Evolutionary conservation across 2,113 vertebrate genomes (phyloP).

Genomic region (Lates calcarifer): DNA sequence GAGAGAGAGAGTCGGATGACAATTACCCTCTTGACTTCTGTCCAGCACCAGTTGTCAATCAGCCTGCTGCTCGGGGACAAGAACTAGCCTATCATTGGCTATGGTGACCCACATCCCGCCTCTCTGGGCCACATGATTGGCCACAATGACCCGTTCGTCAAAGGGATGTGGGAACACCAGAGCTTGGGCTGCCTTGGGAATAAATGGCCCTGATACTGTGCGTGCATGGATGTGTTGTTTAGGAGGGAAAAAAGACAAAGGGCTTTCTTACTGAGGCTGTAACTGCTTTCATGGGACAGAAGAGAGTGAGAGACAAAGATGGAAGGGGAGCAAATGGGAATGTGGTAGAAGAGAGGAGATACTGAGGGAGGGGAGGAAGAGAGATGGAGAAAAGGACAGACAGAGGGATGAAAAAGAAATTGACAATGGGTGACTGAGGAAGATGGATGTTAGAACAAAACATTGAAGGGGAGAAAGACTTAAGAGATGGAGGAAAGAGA

Average conservation of each 20-base stretch:
- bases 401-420: constrained; percentile 12
- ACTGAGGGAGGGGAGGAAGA: not conserved
- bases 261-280: constrained; percentile 56
- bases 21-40: constrained; percentile 80
- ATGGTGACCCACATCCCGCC: constrained; percentile 73
- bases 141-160: constrained; percentile 79
- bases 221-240: constrained; percentile 70
- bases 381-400: not conserved
- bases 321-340: constrained; percentile 16
- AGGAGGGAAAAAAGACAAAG: constrained; percentile 69
- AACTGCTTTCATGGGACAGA: constrained; percentile 56
- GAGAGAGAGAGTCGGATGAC: constrained; percentile 67
- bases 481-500: not conserved
- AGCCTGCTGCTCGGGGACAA: constrained; percentile 53
- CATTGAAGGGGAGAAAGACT: not conserved
- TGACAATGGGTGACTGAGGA: constrained; percentile 32
- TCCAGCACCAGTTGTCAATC: constrained; percentile 82
- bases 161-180: constrained; percentile 76
- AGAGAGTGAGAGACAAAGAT: constrained; percentile 38
- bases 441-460: constrained; percentile 1
- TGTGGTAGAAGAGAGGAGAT: not conserved
- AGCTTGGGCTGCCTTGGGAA: constrained; percentile 75
- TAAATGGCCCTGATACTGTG: constrained; percentile 79
- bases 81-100: constrained; percentile 65
- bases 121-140: constrained; percentile 81